These are phyloP conservation scores for Heterodera schachtii DNA, from an alignment of 1,140 invertebrate species.

Conservation along the genomic window DNA sequence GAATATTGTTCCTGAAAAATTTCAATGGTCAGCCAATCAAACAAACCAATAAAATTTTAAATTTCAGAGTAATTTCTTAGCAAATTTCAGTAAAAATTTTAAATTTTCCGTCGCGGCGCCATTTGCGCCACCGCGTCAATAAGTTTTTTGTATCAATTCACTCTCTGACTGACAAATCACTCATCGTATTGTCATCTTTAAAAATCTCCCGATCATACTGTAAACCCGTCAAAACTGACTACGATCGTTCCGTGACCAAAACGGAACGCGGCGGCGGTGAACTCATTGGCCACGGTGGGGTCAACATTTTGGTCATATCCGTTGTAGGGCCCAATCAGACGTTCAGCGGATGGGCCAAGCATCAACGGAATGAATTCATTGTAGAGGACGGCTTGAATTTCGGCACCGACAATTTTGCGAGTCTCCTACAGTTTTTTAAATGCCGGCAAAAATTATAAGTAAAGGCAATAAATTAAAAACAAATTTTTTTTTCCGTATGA, in stretches of 20 bases:
- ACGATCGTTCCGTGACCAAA: conserved; percentile 72
- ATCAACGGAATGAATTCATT: conserved; percentile 55
- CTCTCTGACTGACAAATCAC: no score
- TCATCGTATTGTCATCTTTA: no score
- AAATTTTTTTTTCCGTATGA: no score
- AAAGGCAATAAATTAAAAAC: no score
- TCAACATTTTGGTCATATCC: conserved; percentile 71
- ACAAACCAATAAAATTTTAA: no score
- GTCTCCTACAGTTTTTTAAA: conserved; percentile 63
- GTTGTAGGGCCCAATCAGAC: conserved; percentile 68
- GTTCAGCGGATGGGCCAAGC: conserved; percentile 48
- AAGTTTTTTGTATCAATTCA: no score
- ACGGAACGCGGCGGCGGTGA: conserved; percentile 73
- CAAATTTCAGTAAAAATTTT: no score
- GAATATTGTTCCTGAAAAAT: conserved; percentile 48
- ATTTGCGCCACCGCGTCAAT: no score
- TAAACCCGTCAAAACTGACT: conserved; percentile 16
- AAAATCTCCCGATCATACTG: no score
- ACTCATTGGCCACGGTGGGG: conserved; percentile 73
- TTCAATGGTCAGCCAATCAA: background rate
- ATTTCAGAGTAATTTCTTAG: no score
- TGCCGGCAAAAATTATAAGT: no score
- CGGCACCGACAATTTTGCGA: conserved; percentile 70
- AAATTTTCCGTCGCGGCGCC: no score
- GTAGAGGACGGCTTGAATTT: conserved; percentile 62